These are phyloP conservation scores for Abrostola triplasia DNA, from an alignment of 2,888 invertebrate genomes.

Conservation along the genomic window DNA sequence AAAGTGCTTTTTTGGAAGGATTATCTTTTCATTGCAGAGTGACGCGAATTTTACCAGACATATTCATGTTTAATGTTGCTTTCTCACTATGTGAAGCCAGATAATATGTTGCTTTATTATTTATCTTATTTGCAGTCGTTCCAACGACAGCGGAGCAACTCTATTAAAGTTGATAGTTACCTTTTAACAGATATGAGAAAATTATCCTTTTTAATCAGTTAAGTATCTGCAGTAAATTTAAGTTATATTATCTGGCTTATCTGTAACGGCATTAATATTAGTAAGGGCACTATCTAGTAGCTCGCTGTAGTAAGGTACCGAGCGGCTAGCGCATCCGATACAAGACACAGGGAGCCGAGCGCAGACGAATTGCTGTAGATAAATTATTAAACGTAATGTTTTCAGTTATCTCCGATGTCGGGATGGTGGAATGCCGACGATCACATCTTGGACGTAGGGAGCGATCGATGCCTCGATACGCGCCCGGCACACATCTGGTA, in stretches of 20 bases:
- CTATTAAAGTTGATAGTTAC: constrained; percentile 45
- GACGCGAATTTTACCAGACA: neutral
- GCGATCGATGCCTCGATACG: constrained; percentile 74
- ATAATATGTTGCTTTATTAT: constrained; percentile 22
- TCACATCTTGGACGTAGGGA: constrained; percentile 68
- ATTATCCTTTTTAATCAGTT: constrained; percentile 53
- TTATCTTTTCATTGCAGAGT: neutral
- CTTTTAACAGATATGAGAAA: constrained; percentile 50
- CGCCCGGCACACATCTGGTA: constrained; percentile 75
- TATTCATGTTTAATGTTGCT: neutral
- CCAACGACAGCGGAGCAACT: constrained; percentile 34
- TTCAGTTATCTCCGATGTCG: constrained; percentile 75
- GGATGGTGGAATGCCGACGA: constrained; percentile 71
- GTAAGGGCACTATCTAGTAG: constrained; percentile 48
- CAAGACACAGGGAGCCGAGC: constrained; percentile 59
- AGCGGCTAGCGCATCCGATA: constrained; percentile 43
- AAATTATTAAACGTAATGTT: constrained; percentile 77
- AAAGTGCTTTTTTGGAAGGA: constrained; percentile 1
- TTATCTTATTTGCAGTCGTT: constrained; percentile 33
- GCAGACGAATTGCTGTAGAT: constrained; percentile 75
- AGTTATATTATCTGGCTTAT: constrained; percentile 52
- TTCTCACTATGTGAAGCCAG: constrained; percentile 12
- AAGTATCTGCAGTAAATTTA: constrained; percentile 56
- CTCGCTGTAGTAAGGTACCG: constrained; percentile 41
- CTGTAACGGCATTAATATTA: constrained; percentile 57